Evolutionary conservation across 2,888 invertebrate species (phyloP).

Genomic region (Copidosoma aretas): DNA sequence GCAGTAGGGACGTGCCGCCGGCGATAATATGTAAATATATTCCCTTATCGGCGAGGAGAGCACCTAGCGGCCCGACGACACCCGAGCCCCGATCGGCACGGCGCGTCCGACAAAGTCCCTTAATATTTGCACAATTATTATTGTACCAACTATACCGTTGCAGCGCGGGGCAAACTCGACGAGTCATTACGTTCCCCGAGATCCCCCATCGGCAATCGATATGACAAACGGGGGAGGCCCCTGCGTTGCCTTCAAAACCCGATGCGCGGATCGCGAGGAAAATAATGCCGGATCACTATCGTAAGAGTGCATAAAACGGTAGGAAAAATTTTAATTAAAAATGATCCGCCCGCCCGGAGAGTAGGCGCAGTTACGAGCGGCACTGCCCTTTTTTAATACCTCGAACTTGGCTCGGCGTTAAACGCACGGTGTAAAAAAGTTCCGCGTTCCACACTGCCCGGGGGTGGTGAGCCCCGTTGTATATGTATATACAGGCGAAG

Average conservation of each 20-base stretch:
- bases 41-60: constrained; percentile 56
- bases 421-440: constrained; percentile 38
- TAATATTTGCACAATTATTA: constrained; percentile 36
- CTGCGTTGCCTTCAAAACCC: neutral
- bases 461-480: too few species aligned
- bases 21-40: constrained; percentile 63
- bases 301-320: neutral
- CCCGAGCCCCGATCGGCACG: constrained; percentile 27
- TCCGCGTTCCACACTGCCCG: neutral
- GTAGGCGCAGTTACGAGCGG: constrained; percentile 21
- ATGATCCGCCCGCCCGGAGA: constrained; percentile 14
- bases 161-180: constrained; percentile 2
- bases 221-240: too few species aligned
- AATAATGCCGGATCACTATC: neutral
- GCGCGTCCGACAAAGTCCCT: constrained; percentile 37
- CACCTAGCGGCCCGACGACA: constrained; percentile 29
- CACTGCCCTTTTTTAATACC: constrained; percentile 37
- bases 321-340: constrained; percentile 26
- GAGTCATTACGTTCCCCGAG: constrained; percentile 19
- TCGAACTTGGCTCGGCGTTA: constrained; percentile 12
- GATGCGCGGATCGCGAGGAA: neutral
- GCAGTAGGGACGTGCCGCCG: constrained; percentile 42
- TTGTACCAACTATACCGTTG: neutral
- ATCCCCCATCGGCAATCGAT: constrained; percentile 19
- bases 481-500: constrained; percentile 25